Percentiles rank a stretch among this genome's conserved stretches.
These are phyloP conservation scores for Acrobasis repandana DNA, from an alignment of 2,888 invertebrate genomes.

Conservation along the genomic window DNA sequence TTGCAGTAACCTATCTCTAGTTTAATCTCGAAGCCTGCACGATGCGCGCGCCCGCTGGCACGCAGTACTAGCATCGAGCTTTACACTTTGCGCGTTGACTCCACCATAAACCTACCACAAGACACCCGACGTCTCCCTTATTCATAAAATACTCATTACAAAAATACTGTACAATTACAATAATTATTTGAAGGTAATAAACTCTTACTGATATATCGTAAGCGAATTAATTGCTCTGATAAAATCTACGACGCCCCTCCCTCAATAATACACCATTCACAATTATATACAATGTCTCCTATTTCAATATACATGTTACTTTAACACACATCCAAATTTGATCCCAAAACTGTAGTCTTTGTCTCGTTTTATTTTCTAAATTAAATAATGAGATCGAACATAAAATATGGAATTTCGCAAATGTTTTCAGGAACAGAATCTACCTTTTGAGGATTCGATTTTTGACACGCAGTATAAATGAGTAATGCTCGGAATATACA, in stretches of 20 bases:
- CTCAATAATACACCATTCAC: slow-evolving; percentile 78
- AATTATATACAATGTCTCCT: slow-evolving; percentile 77
- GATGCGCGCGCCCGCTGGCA: slow-evolving; percentile 22
- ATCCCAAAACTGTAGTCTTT: slow-evolving; percentile 82
- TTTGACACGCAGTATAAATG: slow-evolving; percentile 24
- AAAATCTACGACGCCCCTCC: slow-evolving; percentile 57
- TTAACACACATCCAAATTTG: slow-evolving; percentile 82
- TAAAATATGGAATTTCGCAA: slow-evolving; percentile 74
- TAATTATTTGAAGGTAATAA: slow-evolving; percentile 77
- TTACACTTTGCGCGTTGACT: slow-evolving; percentile 27
- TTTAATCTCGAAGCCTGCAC: slow-evolving; percentile 69
- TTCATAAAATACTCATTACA: slow-evolving; percentile 78
- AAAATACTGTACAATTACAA: slow-evolving; percentile 82
- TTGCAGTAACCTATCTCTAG: slow-evolving; percentile 72
- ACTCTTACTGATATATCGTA: slow-evolving; percentile 67
- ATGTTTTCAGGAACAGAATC: slow-evolving; percentile 53
- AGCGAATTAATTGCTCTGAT: slow-evolving; percentile 65
- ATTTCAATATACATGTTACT: slow-evolving; percentile 74
- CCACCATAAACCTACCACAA: slow-evolving; percentile 38
- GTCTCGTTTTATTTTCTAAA: slow-evolving; percentile 81
- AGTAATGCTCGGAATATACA: slow-evolving; percentile 26
- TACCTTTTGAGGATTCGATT: slow-evolving; percentile 31
- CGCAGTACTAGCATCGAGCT: slow-evolving; percentile 25
- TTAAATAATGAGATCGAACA: slow-evolving; percentile 83
- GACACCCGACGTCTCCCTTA: slow-evolving; percentile 47